phyloP scores from a whole-genome alignment of 1,140 invertebrate genomes.

The Neodiprion pinetum region DNA sequence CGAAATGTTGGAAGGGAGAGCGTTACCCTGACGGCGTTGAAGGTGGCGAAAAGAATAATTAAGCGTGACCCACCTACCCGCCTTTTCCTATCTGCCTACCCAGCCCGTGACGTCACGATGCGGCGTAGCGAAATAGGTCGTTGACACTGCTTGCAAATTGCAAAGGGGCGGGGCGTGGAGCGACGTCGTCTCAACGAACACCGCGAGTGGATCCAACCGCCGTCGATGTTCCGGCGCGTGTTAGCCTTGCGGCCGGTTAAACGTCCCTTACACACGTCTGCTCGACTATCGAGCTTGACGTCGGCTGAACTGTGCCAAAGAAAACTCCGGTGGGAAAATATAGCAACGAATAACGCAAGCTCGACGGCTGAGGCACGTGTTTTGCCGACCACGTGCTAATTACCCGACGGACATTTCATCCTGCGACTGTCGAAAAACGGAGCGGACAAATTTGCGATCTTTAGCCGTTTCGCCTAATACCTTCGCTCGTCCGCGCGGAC shows the following conservation, averaged over 20 bases:
- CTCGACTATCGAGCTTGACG: slow-evolving; percentile 8
- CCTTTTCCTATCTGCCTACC: too few species aligned
- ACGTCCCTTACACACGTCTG: not conserved
- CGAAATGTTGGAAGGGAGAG: too few species aligned
- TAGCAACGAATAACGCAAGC: not conserved
- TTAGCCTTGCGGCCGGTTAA: not conserved
- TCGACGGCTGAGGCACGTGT: not conserved
- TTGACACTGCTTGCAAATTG: not conserved
- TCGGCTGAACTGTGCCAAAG: slow-evolving; percentile 6
- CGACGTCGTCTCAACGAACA: not conserved
- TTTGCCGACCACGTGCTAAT: not conserved
- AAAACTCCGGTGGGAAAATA: slow-evolving; percentile 5
- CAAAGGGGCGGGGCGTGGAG: not conserved
- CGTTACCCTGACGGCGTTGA: too few species aligned
- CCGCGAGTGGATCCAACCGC: not conserved
- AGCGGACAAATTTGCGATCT: not conserved
- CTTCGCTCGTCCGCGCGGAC: not conserved
- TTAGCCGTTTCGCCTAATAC: not conserved
- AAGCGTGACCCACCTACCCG: too few species aligned
- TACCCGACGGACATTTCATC: not conserved
- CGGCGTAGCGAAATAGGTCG: slow-evolving; percentile 2
- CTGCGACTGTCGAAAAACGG: too few species aligned
- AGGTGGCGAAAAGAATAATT: too few species aligned
- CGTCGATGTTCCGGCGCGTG: not conserved
- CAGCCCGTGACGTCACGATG: not conserved